Evolutionary conservation across 2,797 vertebrate genomes (phyloP), one percentile per base, ranked within the genome.

Genomic region (Poeciliopsis infans): DNA sequence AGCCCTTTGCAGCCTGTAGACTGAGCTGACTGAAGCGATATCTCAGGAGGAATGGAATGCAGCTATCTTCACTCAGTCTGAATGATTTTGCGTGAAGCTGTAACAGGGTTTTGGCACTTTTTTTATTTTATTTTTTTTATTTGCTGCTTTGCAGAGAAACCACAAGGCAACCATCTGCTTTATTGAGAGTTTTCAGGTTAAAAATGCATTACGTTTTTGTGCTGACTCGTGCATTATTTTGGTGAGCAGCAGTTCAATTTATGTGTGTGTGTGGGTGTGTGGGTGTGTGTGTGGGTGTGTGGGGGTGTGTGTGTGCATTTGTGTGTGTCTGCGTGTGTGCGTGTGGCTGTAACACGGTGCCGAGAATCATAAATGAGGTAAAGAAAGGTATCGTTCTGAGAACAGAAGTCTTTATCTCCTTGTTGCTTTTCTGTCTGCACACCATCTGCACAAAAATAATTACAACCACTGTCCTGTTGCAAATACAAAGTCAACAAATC

Each of bases 221-320:
- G 85, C 83, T 91, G 89, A 91, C 75, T 81, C 77, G 61, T 75
- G 45, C 73, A 81, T 20, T 85, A 77, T 77, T 55, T 45, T 1
- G 10, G 69, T 7, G 41, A 33, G 53, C 75, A 76, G 86, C 82
- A 78, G 68, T 47, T 4, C 28, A 43, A 51, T 73, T n/a, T 79
- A 33, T 45, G 2, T 53, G 23, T 73, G 5, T 61, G 25, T 66
- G 39, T 43, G 53, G 36, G 6, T 33, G 23, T 2, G 8, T 61
- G 28, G 64, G 36, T 53, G 51, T 36, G 6, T 39, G n/a, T 7
- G n/a, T n/a, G n/a, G n/a, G n/a, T n/a, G n/a, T n/a, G n/a, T n/a
- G n/a, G n/a, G n/a, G n/a, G 23, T 73, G 5, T 61, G 25, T 66
- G 39, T 43, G 53, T 43, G 6, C n/a, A n/a, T n/a, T n/a, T 33